Evolutionary conservation across 1,140 invertebrate genomes (phyloP).

Genomic region (Orchestia grillus): DNA sequence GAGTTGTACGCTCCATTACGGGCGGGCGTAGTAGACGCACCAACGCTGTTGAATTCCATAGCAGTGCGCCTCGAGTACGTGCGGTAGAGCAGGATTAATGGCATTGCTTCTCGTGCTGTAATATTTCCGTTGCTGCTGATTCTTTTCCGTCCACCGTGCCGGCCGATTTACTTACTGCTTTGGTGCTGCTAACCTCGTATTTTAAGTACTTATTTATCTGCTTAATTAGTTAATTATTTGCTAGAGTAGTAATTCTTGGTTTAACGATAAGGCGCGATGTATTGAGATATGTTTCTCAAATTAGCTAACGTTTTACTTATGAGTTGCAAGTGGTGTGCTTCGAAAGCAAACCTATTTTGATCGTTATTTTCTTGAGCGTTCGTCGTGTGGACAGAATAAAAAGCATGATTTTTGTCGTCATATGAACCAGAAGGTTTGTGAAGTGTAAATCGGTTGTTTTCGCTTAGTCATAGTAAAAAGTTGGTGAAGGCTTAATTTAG

Average conservation of each 20-base stretch:
- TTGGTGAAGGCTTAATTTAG: neutral
- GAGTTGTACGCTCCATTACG: neutral
- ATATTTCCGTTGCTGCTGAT: neutral
- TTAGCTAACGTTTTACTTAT: neutral
- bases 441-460: neutral
- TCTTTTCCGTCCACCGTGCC: neutral
- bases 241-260: neutral
- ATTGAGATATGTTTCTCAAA: neutral
- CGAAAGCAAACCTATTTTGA: neutral
- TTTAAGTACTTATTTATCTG: constrained; percentile 10
- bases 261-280: neutral
- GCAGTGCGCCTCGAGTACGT: neutral
- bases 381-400: neutral
- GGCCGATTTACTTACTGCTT: constrained; percentile 24
- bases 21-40: neutral
- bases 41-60: neutral
- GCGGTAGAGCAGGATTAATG: too few species aligned
- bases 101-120: neutral
- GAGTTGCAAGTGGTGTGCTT: neutral
- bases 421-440: neutral
- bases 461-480: neutral
- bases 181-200: constrained; percentile 39
- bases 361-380: neutral
- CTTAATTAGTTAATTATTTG: neutral
- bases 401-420: neutral